Conservation (phyloP, 1,140 invertebrate species). For the Mactra quadrangularis region DNA sequence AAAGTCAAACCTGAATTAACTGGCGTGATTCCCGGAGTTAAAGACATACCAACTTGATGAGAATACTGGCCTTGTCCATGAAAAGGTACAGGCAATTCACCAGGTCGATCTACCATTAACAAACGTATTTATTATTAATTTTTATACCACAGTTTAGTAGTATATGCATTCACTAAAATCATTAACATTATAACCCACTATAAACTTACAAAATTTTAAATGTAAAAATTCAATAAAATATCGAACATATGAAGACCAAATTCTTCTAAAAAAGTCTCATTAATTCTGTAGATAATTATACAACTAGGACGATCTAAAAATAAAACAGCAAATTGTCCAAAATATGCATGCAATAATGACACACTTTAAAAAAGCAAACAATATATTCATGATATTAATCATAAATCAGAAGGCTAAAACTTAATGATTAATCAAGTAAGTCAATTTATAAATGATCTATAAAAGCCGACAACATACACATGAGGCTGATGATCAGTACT, state of each 20-base stretch:
- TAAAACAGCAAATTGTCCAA: no score
- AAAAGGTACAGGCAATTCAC: constrained; percentile 80
- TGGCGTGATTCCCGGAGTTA: constrained; percentile 77
- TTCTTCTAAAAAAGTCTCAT: background rate
- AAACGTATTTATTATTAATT: background rate
- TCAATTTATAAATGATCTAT: no score
- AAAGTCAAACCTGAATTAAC: constrained; percentile 77
- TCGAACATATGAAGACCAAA: background rate
- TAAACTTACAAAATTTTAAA: background rate
- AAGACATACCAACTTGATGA: constrained; percentile 79
- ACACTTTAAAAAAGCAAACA: no score
- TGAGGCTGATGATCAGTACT: no score
- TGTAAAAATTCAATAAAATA: background rate
- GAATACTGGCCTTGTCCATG: constrained; percentile 82
- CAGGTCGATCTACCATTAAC: constrained; percentile 63
- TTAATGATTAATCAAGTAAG: no score
- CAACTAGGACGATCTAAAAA: no score
- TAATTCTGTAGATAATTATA: background rate
- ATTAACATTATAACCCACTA: background rate
- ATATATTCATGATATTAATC: no score
- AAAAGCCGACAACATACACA: no score
- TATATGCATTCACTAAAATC: background rate
- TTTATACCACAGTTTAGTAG: background rate
- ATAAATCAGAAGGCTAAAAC: no score
- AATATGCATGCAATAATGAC: no score